phyloP scores from a whole-genome alignment of 2,113 vertebrate genomes.

The Hirundichthys speculiger region DNA sequence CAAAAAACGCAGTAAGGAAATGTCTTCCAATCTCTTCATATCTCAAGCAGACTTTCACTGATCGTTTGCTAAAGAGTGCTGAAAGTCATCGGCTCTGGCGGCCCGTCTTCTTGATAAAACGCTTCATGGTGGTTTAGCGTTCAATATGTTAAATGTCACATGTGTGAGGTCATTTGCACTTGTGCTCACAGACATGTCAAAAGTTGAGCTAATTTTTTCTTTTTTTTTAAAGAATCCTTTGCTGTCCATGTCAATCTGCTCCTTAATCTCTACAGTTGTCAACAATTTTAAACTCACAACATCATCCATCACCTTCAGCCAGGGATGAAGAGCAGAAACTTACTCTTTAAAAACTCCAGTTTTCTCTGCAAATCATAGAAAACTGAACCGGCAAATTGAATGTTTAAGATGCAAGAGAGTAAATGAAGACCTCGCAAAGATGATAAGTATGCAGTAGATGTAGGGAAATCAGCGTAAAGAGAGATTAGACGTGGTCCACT shows the following conservation, averaged over 20 bases:
- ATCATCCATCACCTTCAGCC: slow-evolving; percentile 2
- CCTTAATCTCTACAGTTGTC: not conserved
- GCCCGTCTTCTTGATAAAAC: not conserved
- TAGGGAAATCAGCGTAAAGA: slow-evolving; percentile 14
- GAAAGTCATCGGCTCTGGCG: not conserved
- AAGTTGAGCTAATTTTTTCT: no score
- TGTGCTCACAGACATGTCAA: not conserved
- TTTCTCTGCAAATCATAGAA: slow-evolving; percentile 8
- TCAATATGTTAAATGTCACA: not conserved
- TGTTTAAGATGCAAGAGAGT: slow-evolving; percentile 33
- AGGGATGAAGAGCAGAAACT: slow-evolving; percentile 19
- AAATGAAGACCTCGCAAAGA: slow-evolving; percentile 6
- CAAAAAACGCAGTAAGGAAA: slow-evolving; percentile 4
- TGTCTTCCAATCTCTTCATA: slow-evolving; percentile 15
- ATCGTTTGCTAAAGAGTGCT: not conserved
- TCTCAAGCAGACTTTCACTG: not conserved
- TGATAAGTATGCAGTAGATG: slow-evolving; percentile 9
- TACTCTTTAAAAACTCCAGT: slow-evolving; percentile 5
- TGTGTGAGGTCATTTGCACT: slow-evolving; percentile 2
- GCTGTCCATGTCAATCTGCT: not conserved
- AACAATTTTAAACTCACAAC: not conserved
- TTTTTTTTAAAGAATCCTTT: not conserved
- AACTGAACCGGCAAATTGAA: slow-evolving; percentile 27
- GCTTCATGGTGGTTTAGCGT: slow-evolving; percentile 1
- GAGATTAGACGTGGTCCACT: not conserved